Evolutionary conservation across 1,140 invertebrate species (phyloP), one percentile per base, ranked within the genome.

Genomic region (Lepidurus apus): DNA sequence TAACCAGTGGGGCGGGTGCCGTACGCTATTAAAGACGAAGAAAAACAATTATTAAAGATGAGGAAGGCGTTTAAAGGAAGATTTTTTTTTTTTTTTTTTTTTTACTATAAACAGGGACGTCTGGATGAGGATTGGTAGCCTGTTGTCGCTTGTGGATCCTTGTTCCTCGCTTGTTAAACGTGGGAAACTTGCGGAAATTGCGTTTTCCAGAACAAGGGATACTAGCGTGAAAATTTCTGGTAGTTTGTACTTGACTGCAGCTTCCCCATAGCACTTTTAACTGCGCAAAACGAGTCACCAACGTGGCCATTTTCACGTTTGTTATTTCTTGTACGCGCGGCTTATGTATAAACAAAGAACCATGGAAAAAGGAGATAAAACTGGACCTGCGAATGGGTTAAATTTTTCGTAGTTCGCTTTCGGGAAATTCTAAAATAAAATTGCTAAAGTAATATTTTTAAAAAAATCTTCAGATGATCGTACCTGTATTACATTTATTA

Each of bases 131-230:
- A 78, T 89, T 86, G 73, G 84, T 84, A 34, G 53, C 75, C 83
- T 90, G 89, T 81, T 85, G 85, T 82, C 90, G 80, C 84, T 92
- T 93, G 77, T 91, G 91, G 7, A 86, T 81, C 81, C 87, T 86
- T 17, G 89, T 88, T 11, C 93, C 93, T 80, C 93, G 85, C 84
- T 93, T 93, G 81, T 92, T 91, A 26, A 88, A 86, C 0, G 93
- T 82, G 1, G 89, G 83, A 83, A 95, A 93, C 86, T 94, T 94
- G 53, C 89, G 86, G 83, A 94, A 94, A 86, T 94, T 94, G 75
- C 89, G 88, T 85, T 94, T 94, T 10, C 92, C 91, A 34, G 42
- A 17, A 74, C 10, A 17, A 65, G 9, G 17, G 53, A 21, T n/a
- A 21, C 53, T 65, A 13, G 21, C n/a, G 3, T 65, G 53, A 21